Base-by-base conservation (phyloP, 2,113 vertebrate species). In the Haemorhous mexicanus region DNA sequence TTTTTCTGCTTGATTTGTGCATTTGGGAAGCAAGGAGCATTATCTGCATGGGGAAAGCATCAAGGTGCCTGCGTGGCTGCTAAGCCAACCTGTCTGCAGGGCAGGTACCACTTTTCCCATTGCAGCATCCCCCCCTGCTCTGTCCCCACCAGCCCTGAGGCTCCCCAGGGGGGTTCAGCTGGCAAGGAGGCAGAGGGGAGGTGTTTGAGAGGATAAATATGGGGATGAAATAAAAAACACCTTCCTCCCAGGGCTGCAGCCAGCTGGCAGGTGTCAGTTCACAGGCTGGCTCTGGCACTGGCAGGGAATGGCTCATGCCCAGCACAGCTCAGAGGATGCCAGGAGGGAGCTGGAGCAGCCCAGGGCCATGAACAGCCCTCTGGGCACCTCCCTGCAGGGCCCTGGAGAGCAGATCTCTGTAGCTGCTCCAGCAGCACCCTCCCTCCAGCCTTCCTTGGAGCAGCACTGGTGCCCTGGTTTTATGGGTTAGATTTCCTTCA, bases 161-260 rank as follows among this genome's bases (percentile, higher is more conserved):
- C 1, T 6, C 13, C 50, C 55, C 2, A 2, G 2, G 15, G 11
- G n/a, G 33, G 15, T 59, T 86, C 59, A 62, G n/a, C 61, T 10
- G 26, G 33, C 59, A 17, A 62, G 49, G 56, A 5, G 35, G 52
- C 47, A 3, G 16, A 82, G 33, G 11, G n/a, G 39, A 78, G 49
- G 14, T 0, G 0, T 19, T 47, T 7, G 44, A 11, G 47, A 32
- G 33, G 56, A 13, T 33, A 56, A 90, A 66, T 5, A 35, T 0
- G 12, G 50, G 53, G 47, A 23, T 76, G 33, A 50, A 59, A 77
- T 20, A 19, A 35, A 44, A 35, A 10, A 33, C 21, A 6, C 47
- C 67, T 74, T 27, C 18, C 3, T 16, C 3, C 18, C 63, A 7
- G 32, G 1, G 43, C 2, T 39, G 35, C 79, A 32, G 26, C 12